phyloP scores from a whole-genome alignment of 2,888 invertebrate genomes.

The Achlya flavicornis region DNA sequence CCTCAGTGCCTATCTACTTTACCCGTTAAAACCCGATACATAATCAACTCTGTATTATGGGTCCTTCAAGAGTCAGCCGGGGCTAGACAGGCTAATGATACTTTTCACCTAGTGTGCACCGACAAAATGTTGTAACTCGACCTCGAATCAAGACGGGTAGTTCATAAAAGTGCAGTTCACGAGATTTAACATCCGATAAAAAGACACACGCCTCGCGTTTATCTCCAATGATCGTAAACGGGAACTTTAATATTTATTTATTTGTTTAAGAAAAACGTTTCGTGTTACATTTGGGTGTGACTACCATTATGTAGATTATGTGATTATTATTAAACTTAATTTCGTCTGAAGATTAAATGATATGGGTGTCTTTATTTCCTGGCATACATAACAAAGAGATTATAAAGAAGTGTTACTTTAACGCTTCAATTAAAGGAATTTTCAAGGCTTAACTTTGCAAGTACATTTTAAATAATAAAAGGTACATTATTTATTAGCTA shows the following conservation, averaged over 20 bases:
- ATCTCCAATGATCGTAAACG: conserved; percentile 23
- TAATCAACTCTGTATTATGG: too few relatives aligned
- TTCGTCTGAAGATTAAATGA: not conserved
- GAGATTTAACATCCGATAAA: conserved; percentile 25
- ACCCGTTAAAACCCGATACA: too few relatives aligned
- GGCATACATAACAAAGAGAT: too few relatives aligned
- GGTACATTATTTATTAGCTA: too few relatives aligned
- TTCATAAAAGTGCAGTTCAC: conserved; percentile 63
- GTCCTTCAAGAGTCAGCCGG: too few relatives aligned
- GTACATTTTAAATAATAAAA: too few relatives aligned
- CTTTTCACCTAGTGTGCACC: not conserved
- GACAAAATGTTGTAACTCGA: conserved; percentile 40
- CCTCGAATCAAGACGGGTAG: conserved; percentile 64
- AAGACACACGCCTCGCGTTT: conserved; percentile 20
- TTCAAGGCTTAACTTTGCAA: too few relatives aligned
- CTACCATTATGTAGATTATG: not conserved
- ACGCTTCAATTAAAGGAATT: too few relatives aligned
- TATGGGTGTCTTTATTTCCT: too few relatives aligned
- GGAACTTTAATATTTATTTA: conserved; percentile 20
- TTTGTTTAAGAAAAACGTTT: conserved; percentile 18
- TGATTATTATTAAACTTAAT: not conserved
- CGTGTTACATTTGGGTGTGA: conserved; percentile 13
- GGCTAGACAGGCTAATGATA: too few relatives aligned
- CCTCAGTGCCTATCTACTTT: too few relatives aligned
- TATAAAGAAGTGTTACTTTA: too few relatives aligned